Base-by-base conservation (phyloP, 2,888 invertebrate species). In the Himalopsyche kuldschensis region DNA sequence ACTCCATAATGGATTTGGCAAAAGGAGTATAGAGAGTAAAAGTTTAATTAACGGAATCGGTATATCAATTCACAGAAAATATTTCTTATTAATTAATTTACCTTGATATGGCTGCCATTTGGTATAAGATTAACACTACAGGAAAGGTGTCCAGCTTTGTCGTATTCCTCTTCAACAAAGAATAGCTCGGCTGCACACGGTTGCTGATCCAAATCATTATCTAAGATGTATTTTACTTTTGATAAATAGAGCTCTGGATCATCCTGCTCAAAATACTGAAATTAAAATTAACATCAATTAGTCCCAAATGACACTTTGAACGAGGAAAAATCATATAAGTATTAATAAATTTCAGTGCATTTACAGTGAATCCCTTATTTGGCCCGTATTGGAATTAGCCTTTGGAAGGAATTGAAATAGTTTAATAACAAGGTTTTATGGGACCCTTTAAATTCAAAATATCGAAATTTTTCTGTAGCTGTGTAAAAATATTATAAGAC, bases 261-360 rank as follows among this genome's bases (percentile, higher is more conserved):
- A 89, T 98, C 98, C 90, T 97, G 97, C 89, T 98, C 98, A 90
- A 98, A 98, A 90, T 98, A 97, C 96, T 97, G 89, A 1, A 90
- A 89, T 55, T 31, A 85, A 76, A 79, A 41, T 11, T 41, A 41
- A 41, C 15, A 15, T 78, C 78, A 79, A 32, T 11, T 63, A 41
- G 15, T 41, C 15, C 15, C 41, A 41, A 15, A 41, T 41, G 41
- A 6, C 3, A 15, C 41, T 15, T 41, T 15, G 15, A 6, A 76
- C 32, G 30, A 75, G 17, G 20, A 20, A 47, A n/a, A 78, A 83
- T 46, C 20, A 20, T 63, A 24, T 63, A 63, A n/a, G n/a, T n/a
- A n/a, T n/a, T n/a, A n/a, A n/a, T n/a, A n/a, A n/a, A n/a, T n/a
- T n/a, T n/a, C n/a, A n/a, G n/a, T n/a, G n/a, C n/a, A n/a, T n/a